These are phyloP conservation scores for Mugil cephalus DNA, from an alignment of 2,113 vertebrate genomes.

Conservation along the genomic window DNA sequence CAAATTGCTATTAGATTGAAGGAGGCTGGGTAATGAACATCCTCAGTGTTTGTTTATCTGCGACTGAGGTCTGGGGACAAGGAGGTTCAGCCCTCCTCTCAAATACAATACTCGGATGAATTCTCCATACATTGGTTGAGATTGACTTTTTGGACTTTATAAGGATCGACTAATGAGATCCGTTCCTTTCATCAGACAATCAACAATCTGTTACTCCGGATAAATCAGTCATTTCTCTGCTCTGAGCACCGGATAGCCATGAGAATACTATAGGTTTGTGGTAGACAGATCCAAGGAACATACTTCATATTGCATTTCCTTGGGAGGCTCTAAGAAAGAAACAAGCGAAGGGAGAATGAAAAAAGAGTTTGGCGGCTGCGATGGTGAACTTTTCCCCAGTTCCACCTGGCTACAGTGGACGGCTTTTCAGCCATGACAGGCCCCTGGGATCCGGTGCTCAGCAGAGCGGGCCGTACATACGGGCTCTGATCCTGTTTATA, in stretches of 20 bases:
- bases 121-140: not conserved
- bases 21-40: conserved; percentile 29
- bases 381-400: conserved; percentile 82
- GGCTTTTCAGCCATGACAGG: conserved; percentile 72
- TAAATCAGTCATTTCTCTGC: conserved; percentile 19
- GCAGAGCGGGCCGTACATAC: conserved; percentile 67
- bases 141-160: conserved; percentile 12
- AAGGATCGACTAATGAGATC: not conserved
- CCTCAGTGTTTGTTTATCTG: conserved; percentile 39
- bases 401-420: conserved; percentile 79
- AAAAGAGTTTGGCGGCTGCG: conserved; percentile 63
- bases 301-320: conserved; percentile 55
- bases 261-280: conserved; percentile 49
- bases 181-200: conserved; percentile 34
- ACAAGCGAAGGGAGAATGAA: conserved; percentile 41
- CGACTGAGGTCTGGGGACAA: conserved; percentile 6
- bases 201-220: conserved; percentile 14
- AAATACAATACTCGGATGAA: conserved; percentile 8
- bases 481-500: conserved; percentile 69
- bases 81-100: not conserved
- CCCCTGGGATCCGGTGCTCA: conserved; percentile 77
- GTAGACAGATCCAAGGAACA: conserved; percentile 50
- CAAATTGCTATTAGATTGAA: conserved; percentile 75
- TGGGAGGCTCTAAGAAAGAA: conserved; percentile 46
- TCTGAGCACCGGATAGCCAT: conserved; percentile 18